Evolutionary conservation across 1,140 invertebrate species (phyloP).

Genomic region (Diorhabda carinulata): DNA sequence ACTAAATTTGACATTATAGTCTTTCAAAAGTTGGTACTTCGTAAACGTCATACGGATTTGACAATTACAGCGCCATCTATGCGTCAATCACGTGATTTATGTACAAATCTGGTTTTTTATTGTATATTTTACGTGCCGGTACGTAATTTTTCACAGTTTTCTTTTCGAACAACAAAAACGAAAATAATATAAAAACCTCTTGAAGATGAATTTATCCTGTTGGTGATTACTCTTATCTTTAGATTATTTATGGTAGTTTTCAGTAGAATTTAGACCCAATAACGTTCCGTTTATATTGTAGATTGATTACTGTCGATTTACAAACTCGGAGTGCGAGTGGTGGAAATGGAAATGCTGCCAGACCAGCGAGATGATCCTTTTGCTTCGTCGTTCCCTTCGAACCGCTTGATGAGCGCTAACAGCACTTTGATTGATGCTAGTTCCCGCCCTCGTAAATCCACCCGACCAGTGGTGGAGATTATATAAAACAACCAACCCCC

Average conservation of each 20-base stretch:
- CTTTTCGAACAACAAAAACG: background rate
- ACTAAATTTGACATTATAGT: too few relatives aligned
- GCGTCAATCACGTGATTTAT: too few relatives aligned
- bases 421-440: slow-evolving; percentile 42
- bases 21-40: too few relatives aligned
- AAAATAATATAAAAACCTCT: slow-evolving; percentile 18
- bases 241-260: slow-evolving; percentile 15
- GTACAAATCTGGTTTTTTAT: too few relatives aligned
- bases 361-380: slow-evolving; percentile 25
- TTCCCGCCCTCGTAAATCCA: slow-evolving; percentile 28
- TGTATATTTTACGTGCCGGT: too few relatives aligned
- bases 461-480: background rate
- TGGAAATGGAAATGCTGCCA: slow-evolving; percentile 23
- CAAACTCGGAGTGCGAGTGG: slow-evolving; percentile 7
- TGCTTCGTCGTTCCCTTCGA: slow-evolving; percentile 7
- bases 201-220: slow-evolving; percentile 31
- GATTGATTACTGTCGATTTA: slow-evolving; percentile 33
- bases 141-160: too few relatives aligned
- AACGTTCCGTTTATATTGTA: slow-evolving; percentile 18
- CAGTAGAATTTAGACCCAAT: slow-evolving; percentile 11
- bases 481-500: too few relatives aligned
- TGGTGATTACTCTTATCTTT: slow-evolving; percentile 16
- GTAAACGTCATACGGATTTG: too few relatives aligned
- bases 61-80: too few relatives aligned
- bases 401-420: slow-evolving; percentile 40